Evolutionary conservation across 2,113 vertebrate species (phyloP).

Genomic region (Neotoma lepida): DNA sequence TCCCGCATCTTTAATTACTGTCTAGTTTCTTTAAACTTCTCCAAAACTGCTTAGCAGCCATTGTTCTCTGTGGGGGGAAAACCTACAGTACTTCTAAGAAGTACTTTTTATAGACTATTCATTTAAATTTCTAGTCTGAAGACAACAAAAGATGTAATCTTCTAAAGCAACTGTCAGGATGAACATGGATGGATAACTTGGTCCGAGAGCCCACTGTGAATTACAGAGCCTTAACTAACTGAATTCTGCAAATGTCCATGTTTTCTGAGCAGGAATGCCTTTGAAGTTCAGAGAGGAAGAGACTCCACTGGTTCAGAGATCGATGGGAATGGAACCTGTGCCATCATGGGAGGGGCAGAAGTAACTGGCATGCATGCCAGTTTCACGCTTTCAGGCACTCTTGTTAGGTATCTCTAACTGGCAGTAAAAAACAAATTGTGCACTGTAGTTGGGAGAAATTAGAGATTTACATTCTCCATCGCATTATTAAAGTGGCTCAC

Average conservation of each 20-base stretch:
- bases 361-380: accelerated
- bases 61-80: background rate
- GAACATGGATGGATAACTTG: background rate
- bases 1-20: background rate
- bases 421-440: background rate
- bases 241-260: conserved; percentile 2
- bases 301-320: background rate
- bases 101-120: background rate
- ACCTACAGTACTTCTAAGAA: background rate
- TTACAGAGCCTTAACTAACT: conserved; percentile 41
- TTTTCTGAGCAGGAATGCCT: background rate
- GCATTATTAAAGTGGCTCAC: background rate
- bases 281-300: background rate
- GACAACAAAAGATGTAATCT: conserved; percentile 19
- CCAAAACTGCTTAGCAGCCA: conserved; percentile 41
- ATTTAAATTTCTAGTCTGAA: conserved; percentile 39
- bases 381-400: background rate
- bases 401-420: background rate
- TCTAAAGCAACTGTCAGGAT: background rate
- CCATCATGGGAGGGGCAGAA: accelerated
- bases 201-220: background rate
- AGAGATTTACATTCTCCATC: background rate
- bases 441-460: background rate
- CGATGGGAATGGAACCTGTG: background rate
- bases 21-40: conserved; percentile 33